These are phyloP conservation scores for Hypomecis atomaria DNA, from an alignment of 2,888 invertebrate genomes.

Conservation along the genomic window DNA sequence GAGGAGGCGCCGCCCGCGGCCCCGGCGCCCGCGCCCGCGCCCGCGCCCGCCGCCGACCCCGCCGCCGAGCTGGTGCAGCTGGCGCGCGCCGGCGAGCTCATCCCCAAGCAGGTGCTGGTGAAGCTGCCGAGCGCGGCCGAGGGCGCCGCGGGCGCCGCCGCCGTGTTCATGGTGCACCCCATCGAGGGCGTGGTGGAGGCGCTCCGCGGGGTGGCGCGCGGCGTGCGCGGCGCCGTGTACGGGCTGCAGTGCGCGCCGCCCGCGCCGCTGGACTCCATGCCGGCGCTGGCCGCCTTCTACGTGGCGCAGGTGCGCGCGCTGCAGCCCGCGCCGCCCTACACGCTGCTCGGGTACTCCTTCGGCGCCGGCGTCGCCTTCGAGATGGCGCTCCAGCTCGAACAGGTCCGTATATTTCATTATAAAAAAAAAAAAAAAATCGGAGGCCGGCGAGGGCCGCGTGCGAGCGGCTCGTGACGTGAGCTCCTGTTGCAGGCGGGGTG, in stretches of 20 bases:
- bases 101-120: conserved; percentile 90
- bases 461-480: not conserved
- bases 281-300: conserved; percentile 89
- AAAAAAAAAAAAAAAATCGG: no score
- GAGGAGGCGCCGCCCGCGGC: conserved; percentile 46
- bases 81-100: conserved; percentile 86
- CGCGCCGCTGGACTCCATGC: conserved; percentile 89
- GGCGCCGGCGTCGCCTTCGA: conserved; percentile 98
- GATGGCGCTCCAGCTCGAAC: conserved; percentile 94
- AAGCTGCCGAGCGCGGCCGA: conserved; percentile 83
- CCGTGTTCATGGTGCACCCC: conserved; percentile 86
- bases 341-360: conserved; percentile 97
- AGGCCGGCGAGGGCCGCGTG: not conserved
- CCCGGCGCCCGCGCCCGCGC: conserved; percentile 55
- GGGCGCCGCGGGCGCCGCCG: conserved; percentile 1
- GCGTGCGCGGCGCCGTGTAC: conserved; percentile 90
- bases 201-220: conserved; percentile 88
- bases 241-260: conserved; percentile 95
- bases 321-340: conserved; percentile 93
- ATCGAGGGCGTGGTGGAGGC: conserved; percentile 94
- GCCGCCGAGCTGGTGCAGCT: conserved; percentile 73
- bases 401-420: no score
- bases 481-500: conserved; percentile 69
- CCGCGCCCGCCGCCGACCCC: conserved; percentile 62
- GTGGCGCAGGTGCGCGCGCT: conserved; percentile 89